These are phyloP conservation scores for Rhinella marina DNA, from an alignment of 2,797 vertebrate genomes.

Conservation along the genomic window DNA sequence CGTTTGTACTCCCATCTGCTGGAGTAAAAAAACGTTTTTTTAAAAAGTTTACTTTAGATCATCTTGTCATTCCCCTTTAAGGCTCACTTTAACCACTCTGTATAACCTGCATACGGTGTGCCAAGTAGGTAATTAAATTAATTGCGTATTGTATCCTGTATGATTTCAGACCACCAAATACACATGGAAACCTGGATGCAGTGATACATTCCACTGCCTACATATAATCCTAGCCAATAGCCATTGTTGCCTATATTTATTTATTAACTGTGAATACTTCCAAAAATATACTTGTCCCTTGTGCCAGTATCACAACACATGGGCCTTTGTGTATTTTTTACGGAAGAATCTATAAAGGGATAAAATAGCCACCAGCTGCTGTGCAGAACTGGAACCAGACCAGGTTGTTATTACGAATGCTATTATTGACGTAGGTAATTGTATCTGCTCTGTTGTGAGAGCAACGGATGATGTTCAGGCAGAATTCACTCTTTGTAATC, in stretches of 20 bases:
- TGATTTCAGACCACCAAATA: background rate
- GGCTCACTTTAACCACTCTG: background rate
- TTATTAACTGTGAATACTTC: slow-evolving; percentile 38
- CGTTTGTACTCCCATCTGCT: no score
- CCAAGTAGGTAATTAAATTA: slow-evolving; percentile 28
- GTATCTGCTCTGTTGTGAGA: slow-evolving; percentile 50
- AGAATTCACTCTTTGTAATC: slow-evolving; percentile 35
- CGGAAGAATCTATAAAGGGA: slow-evolving; percentile 38
- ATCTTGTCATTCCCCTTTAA: background rate
- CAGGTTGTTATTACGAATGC: slow-evolving; percentile 47
- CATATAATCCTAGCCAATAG: slow-evolving; percentile 30
- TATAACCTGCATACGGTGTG: background rate
- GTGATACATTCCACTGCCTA: slow-evolving; percentile 4
- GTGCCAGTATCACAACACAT: slow-evolving; percentile 55
- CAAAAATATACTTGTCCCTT: slow-evolving; percentile 30
- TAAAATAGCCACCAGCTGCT: slow-evolving; percentile 55
- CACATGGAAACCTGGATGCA: slow-evolving; percentile 26
- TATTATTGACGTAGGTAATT: slow-evolving; percentile 59
- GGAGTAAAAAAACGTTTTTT: no score
- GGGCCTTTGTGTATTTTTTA: slow-evolving; percentile 51
- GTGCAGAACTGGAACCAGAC: slow-evolving; percentile 46
- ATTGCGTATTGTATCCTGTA: slow-evolving; percentile 25
- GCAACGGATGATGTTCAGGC: slow-evolving; percentile 35
- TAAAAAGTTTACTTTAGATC: background rate
- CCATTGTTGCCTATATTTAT: slow-evolving; percentile 38